Evolutionary conservation across 2,113 vertebrate species (phyloP), one percentile per base, ranked within the genome.

Genomic region (Rafetus swinhoei): DNA sequence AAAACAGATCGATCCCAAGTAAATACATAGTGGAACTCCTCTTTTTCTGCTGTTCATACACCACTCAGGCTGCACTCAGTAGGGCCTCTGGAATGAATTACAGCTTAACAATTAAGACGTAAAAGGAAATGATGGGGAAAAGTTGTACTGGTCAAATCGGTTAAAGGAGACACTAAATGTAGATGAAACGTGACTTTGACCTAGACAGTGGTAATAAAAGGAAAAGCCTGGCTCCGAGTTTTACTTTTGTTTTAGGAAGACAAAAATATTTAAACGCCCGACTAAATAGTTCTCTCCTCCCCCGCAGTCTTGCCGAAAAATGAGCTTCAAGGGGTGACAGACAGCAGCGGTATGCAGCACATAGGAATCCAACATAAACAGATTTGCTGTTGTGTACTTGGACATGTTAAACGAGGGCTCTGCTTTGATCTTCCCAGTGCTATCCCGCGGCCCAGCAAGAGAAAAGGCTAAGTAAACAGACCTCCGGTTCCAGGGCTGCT

Each of bases 401-500:
- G 93, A 92, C 84, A 84, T 96, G 94, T 95, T 97, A 94, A 97
- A 95, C 6, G 83, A 94, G 91, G 96, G 88, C 81, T 24, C 87
- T 62, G 85, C 96, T 97, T 98, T 97, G 94, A 97, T 98, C 95
- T 97, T 92, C 82, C 88, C 60, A 91, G 86, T 86, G 54, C 92
- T 95, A 90, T 94, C 93, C 95, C 81, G 77, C 90, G 95, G 89
- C 94, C 92, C 92, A 82, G 96, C 96, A 96, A 93, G 87, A 69
- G 92, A 96, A 97, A 96, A 97, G 87, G 95, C 95, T 95, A 96
- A 96, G 95, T 97, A 96, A 97, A 97, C 95, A 97, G 92, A 95
- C 94, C 94, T 97, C 96, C 96, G 91, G 91, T 97, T 97, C 92
- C 96, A 88, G 55, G 87, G 89, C 82, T 85, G 88, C 79, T 83